Conservation (phyloP, 1,140 invertebrate species). For the Colletes gigas region DNA sequence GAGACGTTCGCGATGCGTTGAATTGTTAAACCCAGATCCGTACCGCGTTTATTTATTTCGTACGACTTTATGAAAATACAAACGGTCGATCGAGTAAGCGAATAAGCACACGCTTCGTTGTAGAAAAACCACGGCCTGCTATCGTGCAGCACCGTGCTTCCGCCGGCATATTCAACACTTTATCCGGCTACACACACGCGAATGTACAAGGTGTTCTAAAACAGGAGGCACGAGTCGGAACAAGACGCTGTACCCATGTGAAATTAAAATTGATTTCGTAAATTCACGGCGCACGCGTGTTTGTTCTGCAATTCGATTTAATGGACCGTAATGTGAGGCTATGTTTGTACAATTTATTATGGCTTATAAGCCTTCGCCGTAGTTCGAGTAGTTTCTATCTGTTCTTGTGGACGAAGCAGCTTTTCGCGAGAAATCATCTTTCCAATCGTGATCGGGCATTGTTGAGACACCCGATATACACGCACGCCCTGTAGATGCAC, state of each 20-base stretch:
- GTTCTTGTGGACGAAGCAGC: neutral
- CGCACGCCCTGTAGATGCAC: neutral
- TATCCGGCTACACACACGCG: neutral
- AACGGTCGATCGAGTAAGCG: neutral
- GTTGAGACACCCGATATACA: neutral
- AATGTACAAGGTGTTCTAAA: neutral
- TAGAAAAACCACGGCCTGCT: neutral
- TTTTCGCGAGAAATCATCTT: neutral
- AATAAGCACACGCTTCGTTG: neutral
- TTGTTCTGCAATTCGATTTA: no score
- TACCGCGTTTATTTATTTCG: no score
- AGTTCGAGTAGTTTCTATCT: neutral
- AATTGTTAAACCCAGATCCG: no score
- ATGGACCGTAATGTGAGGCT: no score
- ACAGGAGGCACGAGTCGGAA: no score
- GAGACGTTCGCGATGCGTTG: no score
- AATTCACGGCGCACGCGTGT: no score
- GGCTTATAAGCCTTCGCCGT: no score
- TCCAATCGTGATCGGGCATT: neutral
- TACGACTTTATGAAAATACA: neutral
- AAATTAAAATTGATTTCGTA: no score
- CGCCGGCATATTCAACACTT: conserved; percentile 14
- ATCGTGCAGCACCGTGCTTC: conserved; percentile 17
- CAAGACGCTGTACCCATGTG: no score
- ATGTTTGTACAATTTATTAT: no score